Percentiles rank a stretch among this genome's conserved stretches.
These are phyloP conservation scores for Marcusenius ussheri DNA, from an alignment of 2,113 vertebrate species.

Conservation along the genomic window DNA sequence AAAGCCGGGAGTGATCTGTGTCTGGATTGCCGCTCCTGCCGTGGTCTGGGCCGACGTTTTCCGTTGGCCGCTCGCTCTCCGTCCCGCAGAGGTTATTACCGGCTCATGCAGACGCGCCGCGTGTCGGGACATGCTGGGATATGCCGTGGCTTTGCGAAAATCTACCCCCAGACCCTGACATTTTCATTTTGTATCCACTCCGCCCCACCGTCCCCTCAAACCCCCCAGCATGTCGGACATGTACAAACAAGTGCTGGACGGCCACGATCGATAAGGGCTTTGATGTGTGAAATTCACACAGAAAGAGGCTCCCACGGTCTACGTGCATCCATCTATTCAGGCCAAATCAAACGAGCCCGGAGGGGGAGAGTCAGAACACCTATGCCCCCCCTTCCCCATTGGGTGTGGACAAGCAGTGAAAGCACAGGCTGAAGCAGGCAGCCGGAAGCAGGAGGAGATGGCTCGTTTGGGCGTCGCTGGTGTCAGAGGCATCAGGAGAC, in stretches of 20 bases:
- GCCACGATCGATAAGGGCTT: neutral
- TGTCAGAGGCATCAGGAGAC: neutral
- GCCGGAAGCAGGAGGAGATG: neutral
- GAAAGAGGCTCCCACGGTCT: neutral
- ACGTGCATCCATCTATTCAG: neutral
- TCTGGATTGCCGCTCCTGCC: neutral
- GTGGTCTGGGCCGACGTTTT: neutral
- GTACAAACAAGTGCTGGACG: neutral
- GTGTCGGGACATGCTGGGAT: neutral
- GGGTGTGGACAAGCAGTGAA: neutral
- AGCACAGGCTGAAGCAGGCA: neutral
- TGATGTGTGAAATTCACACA: neutral
- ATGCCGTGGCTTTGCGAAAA: neutral
- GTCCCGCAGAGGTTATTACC: neutral
- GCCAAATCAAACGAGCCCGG: neutral
- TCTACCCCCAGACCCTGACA: neutral
- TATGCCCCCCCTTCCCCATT: neutral
- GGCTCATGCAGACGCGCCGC: neutral
- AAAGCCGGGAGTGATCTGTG: neutral
- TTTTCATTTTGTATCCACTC: neutral
- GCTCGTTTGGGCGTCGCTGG: neutral
- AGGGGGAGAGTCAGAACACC: neutral
- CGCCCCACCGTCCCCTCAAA: no score
- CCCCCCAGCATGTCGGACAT: neutral
- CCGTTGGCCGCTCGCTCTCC: neutral